Conservation (phyloP, 2,888 invertebrate species). For the Strigamia maritima region DNA sequence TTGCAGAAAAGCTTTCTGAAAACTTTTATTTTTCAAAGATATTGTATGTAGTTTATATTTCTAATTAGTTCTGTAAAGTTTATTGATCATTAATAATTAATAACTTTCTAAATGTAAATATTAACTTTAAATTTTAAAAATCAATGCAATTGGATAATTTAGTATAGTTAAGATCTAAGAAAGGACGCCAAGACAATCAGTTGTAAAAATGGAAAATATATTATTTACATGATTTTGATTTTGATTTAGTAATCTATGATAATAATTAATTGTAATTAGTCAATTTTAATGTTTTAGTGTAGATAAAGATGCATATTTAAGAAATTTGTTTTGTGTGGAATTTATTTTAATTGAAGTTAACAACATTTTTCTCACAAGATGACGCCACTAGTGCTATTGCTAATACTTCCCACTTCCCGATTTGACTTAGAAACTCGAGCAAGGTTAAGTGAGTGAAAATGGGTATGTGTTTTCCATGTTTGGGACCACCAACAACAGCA, state of each 20-base stretch:
- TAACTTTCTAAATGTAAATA: background rate
- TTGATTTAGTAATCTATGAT: background rate
- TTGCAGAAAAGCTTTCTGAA: background rate
- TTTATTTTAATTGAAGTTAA: background rate
- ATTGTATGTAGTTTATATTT: background rate
- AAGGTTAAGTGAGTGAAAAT: background rate
- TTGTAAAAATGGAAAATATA: background rate
- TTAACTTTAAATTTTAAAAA: background rate
- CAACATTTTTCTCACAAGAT: background rate
- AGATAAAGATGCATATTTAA: background rate
- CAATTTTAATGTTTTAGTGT: background rate
- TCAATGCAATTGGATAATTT: conserved; percentile 4
- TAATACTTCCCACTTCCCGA: background rate
- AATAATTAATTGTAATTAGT: background rate
- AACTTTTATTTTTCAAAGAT: background rate
- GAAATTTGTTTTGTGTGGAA: background rate
- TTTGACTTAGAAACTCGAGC: background rate
- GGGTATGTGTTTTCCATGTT: background rate
- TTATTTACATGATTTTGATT: background rate
- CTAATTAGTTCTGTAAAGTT: background rate
- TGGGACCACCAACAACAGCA: background rate
- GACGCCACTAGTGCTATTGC: background rate
- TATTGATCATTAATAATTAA: background rate
- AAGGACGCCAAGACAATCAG: background rate
- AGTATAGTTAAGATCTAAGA: background rate